Base-by-base conservation (phyloP, 2,888 invertebrate genomes). In the Dryobotodes eremita region DNA sequence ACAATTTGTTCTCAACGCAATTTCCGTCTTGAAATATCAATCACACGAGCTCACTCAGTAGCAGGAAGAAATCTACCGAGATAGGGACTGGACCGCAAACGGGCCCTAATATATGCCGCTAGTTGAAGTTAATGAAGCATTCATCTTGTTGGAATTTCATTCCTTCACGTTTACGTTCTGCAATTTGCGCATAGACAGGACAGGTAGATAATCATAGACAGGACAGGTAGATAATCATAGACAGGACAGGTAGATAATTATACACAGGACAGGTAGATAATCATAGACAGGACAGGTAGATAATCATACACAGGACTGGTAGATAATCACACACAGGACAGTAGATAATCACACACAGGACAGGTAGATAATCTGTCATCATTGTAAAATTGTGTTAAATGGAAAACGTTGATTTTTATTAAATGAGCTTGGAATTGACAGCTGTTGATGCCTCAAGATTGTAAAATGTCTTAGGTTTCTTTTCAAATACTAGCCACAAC, bases 51-150 rank as follows among this genome's bases (percentile, higher is more conserved):
- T 77, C 71, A 79, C 61, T 62, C 59, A 59, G 75, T 66, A 71
- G 75, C 78, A 89, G 89, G 89, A 89, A 89, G 86, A 88, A 86
- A 89, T 87, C 78, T 75, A 46, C 75, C 66, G 69, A 72, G 82
- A 82, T 86, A 85, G 78, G 71, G 65, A 11, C 46, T 71, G 70
- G 70, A 89, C 89, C 89, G 79, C 89, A 89, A 89, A 83, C 68
- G 42, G 69, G 83, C 79, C 71, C 80, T 88, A 85, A 89, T 88
- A 73, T 77, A 55, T 75, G 77, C 79, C 48, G 77, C 74, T 71
- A 65, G 74, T 80, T 75, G 75, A 75, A 81, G 62, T 36, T 86
- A 86, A 88, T 88, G 74, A 81, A 80, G 70, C 84, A 82, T 86
- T 88, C 71, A 82, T 85, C 72, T 80, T 46, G 70, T 75, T 78